Conservation (phyloP, 1,140 invertebrate species). For the Drosophila fuyamai region DNA sequence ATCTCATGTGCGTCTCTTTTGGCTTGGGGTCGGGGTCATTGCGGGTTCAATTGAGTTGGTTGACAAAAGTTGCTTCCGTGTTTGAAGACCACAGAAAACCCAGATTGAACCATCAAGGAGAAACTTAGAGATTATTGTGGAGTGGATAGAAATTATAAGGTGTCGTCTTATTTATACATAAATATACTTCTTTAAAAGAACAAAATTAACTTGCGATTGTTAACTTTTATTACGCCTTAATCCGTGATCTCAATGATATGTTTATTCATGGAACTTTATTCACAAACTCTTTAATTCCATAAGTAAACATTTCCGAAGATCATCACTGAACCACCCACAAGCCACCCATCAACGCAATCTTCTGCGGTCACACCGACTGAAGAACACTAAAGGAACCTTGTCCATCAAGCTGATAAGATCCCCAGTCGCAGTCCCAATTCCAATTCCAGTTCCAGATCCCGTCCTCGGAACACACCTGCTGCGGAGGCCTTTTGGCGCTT, state of each 20-base stretch:
- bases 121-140: too few species aligned
- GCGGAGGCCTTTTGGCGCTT: constrained; percentile 34
- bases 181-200: too few species aligned
- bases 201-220: background rate
- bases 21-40: constrained; percentile 51
- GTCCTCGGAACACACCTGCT: constrained; percentile 16
- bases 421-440: constrained; percentile 4
- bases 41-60: constrained; percentile 59
- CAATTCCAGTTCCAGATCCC: constrained; percentile 21
- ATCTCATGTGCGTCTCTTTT: constrained; percentile 27
- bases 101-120: background rate
- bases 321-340: constrained; percentile 5
- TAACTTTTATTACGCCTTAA: background rate
- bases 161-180: too few species aligned
- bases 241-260: background rate
- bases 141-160: too few species aligned
- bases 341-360: constrained; percentile 10
- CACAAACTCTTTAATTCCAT: background rate
- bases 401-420: constrained; percentile 55
- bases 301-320: constrained; percentile 5
- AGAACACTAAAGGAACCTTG: constrained; percentile 31
- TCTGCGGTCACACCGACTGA: background rate
- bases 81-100: constrained; percentile 49
- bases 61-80: constrained; percentile 58
- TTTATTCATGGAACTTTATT: background rate